Percentiles rank a stretch among this genome's conserved stretches.
These are phyloP conservation scores for Intellagama lesueurii DNA, from an alignment of 2,797 vertebrate species.

Conservation along the genomic window DNA sequence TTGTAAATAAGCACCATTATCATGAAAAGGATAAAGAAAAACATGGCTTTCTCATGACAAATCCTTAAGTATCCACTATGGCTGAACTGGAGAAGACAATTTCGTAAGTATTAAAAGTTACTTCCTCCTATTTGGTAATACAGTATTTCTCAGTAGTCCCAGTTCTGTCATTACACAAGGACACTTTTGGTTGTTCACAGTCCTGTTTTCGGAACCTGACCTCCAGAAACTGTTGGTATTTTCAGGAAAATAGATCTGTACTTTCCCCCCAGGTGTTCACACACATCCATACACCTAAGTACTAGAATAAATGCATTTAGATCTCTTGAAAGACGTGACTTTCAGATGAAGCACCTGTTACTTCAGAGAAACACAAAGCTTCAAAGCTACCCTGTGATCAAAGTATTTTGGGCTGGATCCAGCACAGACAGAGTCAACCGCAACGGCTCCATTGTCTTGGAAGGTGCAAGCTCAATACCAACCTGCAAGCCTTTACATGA, in stretches of 20 bases:
- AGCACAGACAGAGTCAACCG: background rate
- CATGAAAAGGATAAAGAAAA: too few species aligned
- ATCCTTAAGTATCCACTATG: too few species aligned
- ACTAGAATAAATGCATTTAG: background rate
- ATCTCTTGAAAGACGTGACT: background rate
- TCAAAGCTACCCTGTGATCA: slow-evolving; percentile 23
- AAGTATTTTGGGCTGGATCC: background rate
- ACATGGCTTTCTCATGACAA: too few species aligned
- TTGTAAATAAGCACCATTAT: too few species aligned
- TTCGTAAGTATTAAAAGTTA: too few species aligned
- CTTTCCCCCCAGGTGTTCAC: background rate
- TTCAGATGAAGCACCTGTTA: slow-evolving; percentile 11
- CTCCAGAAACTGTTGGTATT: background rate
- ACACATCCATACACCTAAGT: background rate
- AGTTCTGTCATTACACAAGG: too few species aligned
- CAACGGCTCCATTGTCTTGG: slow-evolving; percentile 6
- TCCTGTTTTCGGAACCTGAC: too few species aligned
- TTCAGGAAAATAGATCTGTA: background rate
- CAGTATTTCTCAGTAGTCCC: too few species aligned
- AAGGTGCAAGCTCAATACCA: background rate
- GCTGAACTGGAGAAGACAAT: too few species aligned
- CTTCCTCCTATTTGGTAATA: too few species aligned
- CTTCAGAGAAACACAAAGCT: slow-evolving; percentile 13
- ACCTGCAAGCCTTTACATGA: background rate
- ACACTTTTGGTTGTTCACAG: too few species aligned